Evolutionary conservation across 2,113 vertebrate genomes (phyloP), one percentile per base, ranked within the genome.

Genomic region (Platycercus adscitus): DNA sequence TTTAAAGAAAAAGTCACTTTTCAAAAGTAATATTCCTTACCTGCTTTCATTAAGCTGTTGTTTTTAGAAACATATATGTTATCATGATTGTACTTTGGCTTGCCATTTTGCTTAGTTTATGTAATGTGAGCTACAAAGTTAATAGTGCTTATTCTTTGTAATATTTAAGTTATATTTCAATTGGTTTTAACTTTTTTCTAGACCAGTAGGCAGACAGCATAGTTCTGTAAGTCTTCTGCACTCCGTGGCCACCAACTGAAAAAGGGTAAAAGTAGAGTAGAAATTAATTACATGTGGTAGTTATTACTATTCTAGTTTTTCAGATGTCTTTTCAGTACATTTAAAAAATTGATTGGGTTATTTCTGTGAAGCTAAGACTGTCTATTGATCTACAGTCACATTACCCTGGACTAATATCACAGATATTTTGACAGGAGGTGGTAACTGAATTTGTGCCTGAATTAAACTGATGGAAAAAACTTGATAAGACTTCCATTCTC

Each of bases 381-480:
- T 46, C 41, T 88, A 55, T 81, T 92, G 47, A 41, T 81, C 90
- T 93, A 78, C 58, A 91, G 31, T 96, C 58, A 70, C 78, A 71
- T 76, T 93, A 29, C 75, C 49, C 44, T 58, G 81, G 86, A 87
- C 91, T 90, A 79, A 56, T 95, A 68, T 83, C 86, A 58, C 68
- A 86, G n/a, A 35, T 89, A 96, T 86, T 95, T 94, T 90, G 86
- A 53, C 37, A 92, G 52, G 63, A 81, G 73, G 39, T 0, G 7
- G 86, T 86, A 96, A 41, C 82, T 91, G 83, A 71, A 86, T 95
- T 96, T 94, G 71, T 95, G 63, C 73, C 89, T 90, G 46, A 97
- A 84, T 86, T 88, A 81, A 95, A 83, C 14, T 65, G 79, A 35
- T 81, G 89, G 25, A 70, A 93, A 95, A 91, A 91, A 28, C 29